These are phyloP conservation scores for Esox lucius DNA, from an alignment of 2,797 vertebrate genomes.

Conservation along the genomic window DNA sequence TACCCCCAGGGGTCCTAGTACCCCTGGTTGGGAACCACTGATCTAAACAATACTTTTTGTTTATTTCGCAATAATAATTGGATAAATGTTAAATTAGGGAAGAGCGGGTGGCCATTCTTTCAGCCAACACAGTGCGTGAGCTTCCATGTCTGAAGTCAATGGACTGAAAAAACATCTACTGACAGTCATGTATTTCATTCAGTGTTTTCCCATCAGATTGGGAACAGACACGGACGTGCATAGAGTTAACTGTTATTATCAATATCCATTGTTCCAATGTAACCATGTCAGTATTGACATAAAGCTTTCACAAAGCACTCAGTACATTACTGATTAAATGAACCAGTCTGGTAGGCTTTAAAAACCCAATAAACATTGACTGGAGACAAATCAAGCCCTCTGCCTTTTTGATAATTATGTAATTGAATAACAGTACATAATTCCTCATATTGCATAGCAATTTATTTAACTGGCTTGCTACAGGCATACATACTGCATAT, in stretches of 20 bases:
- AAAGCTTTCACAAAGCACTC: conserved; percentile 60
- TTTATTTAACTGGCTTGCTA: conserved; percentile 28
- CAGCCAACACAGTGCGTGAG: too few species aligned
- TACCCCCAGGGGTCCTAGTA: too few species aligned
- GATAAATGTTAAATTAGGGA: too few species aligned
- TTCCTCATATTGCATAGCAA: conserved; percentile 24
- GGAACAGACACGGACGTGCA: background rate
- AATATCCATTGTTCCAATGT: conserved; percentile 43
- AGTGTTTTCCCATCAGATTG: background rate
- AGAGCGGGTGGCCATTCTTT: too few species aligned
- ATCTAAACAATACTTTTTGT: too few species aligned
- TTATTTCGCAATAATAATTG: too few species aligned
- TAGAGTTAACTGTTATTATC: conserved; percentile 38
- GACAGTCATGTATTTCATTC: background rate
- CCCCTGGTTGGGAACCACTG: too few species aligned
- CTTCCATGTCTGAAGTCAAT: too few species aligned
- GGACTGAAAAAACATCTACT: background rate
- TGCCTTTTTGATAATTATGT: conserved; percentile 35
- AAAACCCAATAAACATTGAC: conserved; percentile 66
- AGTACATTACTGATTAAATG: conserved; percentile 59
- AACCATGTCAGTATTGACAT: conserved; percentile 50
- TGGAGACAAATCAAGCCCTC: conserved; percentile 38
- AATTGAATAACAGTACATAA: conserved; percentile 54
- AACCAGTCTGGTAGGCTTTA: conserved; percentile 25
- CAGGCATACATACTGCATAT: background rate